A percentile compares a stretch with the other conserved stretches of the same genome.
phyloP scores from a whole-genome alignment of 2,888 invertebrate genomes.

The Taphrorychus bicolor region DNA sequence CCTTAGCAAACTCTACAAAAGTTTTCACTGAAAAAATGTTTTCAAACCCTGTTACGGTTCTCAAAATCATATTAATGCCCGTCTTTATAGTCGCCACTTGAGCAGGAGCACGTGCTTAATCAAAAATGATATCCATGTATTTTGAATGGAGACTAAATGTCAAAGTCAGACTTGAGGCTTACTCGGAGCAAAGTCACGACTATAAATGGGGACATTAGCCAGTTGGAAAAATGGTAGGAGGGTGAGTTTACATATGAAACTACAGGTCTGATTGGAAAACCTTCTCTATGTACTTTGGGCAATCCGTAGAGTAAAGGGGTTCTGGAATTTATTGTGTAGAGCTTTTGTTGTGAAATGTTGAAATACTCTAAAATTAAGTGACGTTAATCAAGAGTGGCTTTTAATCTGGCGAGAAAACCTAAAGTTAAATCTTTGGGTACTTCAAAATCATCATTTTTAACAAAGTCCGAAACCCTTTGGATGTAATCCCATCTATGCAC shows the following conservation, averaged over 20 bases:
- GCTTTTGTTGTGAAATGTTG: neutral
- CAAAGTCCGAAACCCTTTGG: neutral
- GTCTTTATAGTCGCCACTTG: too few species aligned
- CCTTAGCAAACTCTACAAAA: neutral
- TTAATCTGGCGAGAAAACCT: neutral
- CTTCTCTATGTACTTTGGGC: too few species aligned
- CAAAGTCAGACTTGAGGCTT: too few species aligned
- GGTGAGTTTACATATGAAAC: constrained; percentile 1
- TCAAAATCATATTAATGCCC: neutral
- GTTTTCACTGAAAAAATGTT: neutral
- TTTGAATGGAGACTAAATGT: too few species aligned
- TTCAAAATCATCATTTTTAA: neutral
- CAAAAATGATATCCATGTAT: too few species aligned
- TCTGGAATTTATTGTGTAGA: neutral
- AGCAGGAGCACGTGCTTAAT: too few species aligned
- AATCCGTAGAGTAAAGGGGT: neutral
- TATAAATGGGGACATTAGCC: too few species aligned
- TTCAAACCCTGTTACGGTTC: neutral
- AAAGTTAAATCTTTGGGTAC: neutral
- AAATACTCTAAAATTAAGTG: neutral
- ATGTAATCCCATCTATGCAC: neutral
- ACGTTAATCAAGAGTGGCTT: neutral
- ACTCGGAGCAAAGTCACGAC: too few species aligned
- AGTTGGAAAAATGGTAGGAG: neutral
- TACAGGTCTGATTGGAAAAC: too few species aligned